Evolutionary conservation across 2,113 vertebrate genomes (phyloP), one percentile per base, ranked within the genome.

Genomic region (Suncus etruscus): DNA sequence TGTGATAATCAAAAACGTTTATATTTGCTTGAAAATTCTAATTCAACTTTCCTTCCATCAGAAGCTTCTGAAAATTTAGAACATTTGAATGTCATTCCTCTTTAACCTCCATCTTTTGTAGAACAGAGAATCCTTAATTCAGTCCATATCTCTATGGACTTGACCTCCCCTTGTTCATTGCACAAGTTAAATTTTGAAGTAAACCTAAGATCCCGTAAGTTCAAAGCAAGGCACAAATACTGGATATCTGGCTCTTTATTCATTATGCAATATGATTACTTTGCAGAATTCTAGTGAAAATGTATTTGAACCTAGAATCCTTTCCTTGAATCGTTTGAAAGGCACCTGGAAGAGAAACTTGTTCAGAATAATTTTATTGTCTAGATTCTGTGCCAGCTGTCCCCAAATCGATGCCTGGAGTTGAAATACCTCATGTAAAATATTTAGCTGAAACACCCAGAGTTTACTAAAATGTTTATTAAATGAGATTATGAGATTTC

Each of bases 341-440:
- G 39, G 15, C 20, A 47, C 7, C 16, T 24, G 25, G 24, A 25
- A 91, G 31, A 66, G 76, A 15, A 77, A 32, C 18, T 3, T 84
- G 22, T 31, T 82, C 73, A 90, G 48, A 45, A 51, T 18, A 25
- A 25, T 63, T 70, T 32, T 4, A 8, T 32, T 54, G 10, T 54
- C 51, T 54, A 39, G 39, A 39, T 39, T 3, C 5, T 39, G 39
- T 39, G 39, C 39, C 5, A 39, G 5, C 39, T 39, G 39, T 39
- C 39, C 39, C 39, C 39, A 39, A 39, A 39, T 39, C 39, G 39
- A 39, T 39, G 39, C 39, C 5, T 39, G 39, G 54, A 20, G 54
- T 6, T 58, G 54, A 20, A 20, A 20, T 89, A 92, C 78, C 78
- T 86, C 48, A 66, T 16, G 86, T 63, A 20, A 91, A 61, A 58